A percentile compares a stretch with the other conserved stretches of the same genome.
phyloP scores from a whole-genome alignment of 2,113 vertebrate genomes.

The Dinomys branickii region DNA sequence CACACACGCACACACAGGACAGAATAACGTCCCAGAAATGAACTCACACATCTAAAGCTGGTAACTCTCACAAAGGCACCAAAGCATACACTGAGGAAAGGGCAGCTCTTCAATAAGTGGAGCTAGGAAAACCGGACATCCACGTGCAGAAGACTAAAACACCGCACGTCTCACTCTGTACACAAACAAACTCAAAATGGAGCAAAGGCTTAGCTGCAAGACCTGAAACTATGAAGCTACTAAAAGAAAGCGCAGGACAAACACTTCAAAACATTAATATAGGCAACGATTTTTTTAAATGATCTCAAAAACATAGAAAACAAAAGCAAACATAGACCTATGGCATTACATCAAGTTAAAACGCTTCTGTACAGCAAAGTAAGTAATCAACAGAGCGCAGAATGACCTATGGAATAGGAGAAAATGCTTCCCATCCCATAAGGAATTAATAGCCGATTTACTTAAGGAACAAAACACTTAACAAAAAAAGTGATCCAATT shows the following conservation, averaged over 20 bases:
- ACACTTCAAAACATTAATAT: background rate
- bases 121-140: background rate
- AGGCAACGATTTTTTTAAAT: background rate
- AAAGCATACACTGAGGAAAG: background rate
- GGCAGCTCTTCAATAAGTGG: background rate
- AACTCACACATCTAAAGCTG: background rate
- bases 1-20: too few relatives aligned
- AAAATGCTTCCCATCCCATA: background rate
- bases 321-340: background rate
- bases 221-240: background rate
- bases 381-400: background rate
- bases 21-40: too few relatives aligned
- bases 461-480: background rate
- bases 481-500: background rate
- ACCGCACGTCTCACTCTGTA: background rate
- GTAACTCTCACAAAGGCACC: background rate
- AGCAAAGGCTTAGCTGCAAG: background rate
- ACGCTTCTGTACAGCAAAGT: background rate
- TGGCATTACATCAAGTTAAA: background rate
- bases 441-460: background rate
- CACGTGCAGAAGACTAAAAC: background rate
- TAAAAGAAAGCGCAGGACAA: background rate
- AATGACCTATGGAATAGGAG: background rate
- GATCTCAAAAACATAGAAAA: background rate
- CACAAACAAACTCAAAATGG: background rate